Percentiles rank a stretch among this genome's conserved stretches.
Evolutionary conservation across 2,113 vertebrate species (phyloP).

Genomic region (Triplophysa siluroides): DNA sequence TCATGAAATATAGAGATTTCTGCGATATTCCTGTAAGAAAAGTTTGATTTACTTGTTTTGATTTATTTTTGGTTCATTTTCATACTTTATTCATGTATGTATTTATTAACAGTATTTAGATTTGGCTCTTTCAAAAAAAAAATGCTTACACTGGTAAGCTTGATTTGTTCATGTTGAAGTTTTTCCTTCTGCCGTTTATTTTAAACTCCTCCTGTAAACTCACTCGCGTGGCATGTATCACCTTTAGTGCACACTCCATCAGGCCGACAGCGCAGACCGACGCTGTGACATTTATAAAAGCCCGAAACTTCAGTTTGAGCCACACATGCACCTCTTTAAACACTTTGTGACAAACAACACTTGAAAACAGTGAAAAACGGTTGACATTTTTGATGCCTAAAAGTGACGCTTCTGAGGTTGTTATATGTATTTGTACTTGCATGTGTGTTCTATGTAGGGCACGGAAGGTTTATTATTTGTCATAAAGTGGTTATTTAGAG

Average conservation of each 20-base stretch:
- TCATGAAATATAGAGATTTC: no score
- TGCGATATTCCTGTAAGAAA: no score
- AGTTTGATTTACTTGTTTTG: no score
- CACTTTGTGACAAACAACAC: conserved; percentile 3
- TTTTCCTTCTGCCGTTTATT: no score
- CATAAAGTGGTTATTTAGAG: conserved; percentile 10
- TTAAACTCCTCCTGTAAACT: background rate
- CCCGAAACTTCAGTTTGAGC: conserved; percentile 33
- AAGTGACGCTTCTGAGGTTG: background rate
- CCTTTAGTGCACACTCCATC: conserved; percentile 45
- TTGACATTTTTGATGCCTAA: background rate
- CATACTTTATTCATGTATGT: no score
- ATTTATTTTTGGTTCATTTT: no score
- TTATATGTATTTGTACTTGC: background rate
- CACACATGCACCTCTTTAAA: conserved; percentile 1
- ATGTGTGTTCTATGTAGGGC: background rate
- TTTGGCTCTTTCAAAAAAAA: no score
- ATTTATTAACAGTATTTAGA: no score
- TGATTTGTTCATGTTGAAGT: no score
- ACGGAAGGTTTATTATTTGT: conserved; percentile 35
- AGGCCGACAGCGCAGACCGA: conserved; percentile 8
- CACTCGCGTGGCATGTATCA: conserved; percentile 42
- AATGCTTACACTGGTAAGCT: no score
- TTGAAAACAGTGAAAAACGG: background rate
- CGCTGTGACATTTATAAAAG: conserved; percentile 43